phyloP scores from a whole-genome alignment of 2,113 vertebrate genomes.

The Nothoprocta pentlandii region DNA sequence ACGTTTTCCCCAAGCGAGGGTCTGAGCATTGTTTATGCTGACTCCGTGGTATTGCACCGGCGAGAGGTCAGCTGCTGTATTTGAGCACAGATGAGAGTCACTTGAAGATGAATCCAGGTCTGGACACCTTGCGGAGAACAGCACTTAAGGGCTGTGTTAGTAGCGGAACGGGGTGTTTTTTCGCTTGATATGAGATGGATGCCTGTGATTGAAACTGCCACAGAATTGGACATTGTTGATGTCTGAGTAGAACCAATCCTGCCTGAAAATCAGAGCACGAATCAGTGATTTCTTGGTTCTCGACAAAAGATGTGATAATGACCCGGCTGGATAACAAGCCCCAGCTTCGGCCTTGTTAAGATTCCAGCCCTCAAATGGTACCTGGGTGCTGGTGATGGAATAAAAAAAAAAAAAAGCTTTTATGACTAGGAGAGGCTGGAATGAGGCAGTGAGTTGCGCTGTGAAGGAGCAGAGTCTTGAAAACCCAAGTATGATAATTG shows the following conservation, averaged over 20 bases:
- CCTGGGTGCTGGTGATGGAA: slow-evolving; percentile 57
- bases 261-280: slow-evolving; percentile 78
- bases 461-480: slow-evolving; percentile 28
- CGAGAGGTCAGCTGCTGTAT: slow-evolving; percentile 46
- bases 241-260: slow-evolving; percentile 76
- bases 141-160: slow-evolving; percentile 59
- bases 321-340: slow-evolving; percentile 61
- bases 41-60: slow-evolving; percentile 51
- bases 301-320: slow-evolving; percentile 77
- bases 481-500: slow-evolving; percentile 51
- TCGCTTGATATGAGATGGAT: slow-evolving; percentile 27
- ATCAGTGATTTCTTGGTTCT: slow-evolving; percentile 71
- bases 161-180: slow-evolving; percentile 28
- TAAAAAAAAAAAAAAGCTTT: slow-evolving; percentile 61
- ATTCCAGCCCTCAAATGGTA: slow-evolving; percentile 68
- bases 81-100: slow-evolving; percentile 52
- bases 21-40: slow-evolving; percentile 53
- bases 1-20: slow-evolving; percentile 40
- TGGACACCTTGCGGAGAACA: slow-evolving; percentile 55
- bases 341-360: slow-evolving; percentile 69
- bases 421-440: slow-evolving; percentile 27
- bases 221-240: slow-evolving; percentile 71
- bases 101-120: slow-evolving; percentile 53
- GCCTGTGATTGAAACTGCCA: slow-evolving; percentile 65
- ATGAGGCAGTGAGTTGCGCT: slow-evolving; percentile 28